Percentiles rank a stretch among this genome's conserved stretches.
Evolutionary conservation across 2,888 invertebrate species (phyloP).

Genomic region (Pantelozetes paolii): DNA sequence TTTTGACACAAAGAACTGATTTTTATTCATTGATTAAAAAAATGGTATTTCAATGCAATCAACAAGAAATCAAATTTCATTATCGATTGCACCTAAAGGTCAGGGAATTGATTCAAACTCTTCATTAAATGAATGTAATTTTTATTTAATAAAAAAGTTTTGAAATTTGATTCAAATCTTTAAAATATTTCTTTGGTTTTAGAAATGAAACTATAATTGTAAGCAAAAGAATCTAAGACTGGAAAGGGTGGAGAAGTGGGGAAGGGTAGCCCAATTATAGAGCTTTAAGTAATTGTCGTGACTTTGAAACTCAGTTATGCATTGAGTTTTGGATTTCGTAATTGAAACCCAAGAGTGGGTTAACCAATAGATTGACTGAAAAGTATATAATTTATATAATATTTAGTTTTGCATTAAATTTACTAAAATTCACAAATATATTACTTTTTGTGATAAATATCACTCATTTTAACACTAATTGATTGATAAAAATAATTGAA

Average conservation of each 20-base stretch:
- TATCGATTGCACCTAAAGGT: background rate
- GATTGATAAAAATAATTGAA: too few relatives aligned
- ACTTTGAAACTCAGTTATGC: background rate
- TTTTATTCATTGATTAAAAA: background rate
- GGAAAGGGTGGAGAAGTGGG: constrained; percentile 13
- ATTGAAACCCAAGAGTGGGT: background rate
- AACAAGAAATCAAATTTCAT: background rate
- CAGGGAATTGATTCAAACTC: too few relatives aligned
- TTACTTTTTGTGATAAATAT: background rate
- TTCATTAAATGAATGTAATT: too few relatives aligned
- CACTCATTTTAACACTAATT: too few relatives aligned
- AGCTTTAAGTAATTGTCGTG: background rate
- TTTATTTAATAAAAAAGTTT: too few relatives aligned
- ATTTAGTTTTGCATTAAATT: background rate
- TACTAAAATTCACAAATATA: constrained; percentile 7
- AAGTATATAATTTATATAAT: too few relatives aligned
- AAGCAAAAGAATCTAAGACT: too few relatives aligned
- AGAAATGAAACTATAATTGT: background rate
- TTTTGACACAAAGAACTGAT: background rate
- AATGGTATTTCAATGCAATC: background rate
- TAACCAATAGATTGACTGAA: background rate
- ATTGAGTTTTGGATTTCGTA: background rate
- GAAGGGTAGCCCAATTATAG: background rate
- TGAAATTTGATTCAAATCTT: background rate
- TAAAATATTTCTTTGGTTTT: background rate